Evolutionary conservation across 2,113 vertebrate genomes (phyloP).

Genomic region (Nerophis ophidion): DNA sequence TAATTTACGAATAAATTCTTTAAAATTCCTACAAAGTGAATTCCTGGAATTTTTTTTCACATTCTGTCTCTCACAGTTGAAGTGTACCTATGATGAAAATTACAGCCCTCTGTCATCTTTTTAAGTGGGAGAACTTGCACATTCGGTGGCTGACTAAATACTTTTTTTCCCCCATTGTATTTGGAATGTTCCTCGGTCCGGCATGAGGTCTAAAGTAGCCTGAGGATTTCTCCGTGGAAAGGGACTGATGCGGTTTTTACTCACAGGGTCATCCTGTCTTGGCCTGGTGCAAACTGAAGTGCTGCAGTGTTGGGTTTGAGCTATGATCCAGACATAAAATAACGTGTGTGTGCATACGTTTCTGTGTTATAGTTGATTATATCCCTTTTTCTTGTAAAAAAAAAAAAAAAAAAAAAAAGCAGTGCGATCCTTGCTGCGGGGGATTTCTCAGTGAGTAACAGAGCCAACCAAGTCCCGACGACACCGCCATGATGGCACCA

Average conservation of each 20-base stretch:
- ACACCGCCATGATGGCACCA: conserved; percentile 5
- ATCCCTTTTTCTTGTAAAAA: conserved; percentile 23
- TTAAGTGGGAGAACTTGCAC: no score
- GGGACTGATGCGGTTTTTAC: conserved; percentile 24
- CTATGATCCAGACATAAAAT: conserved; percentile 2
- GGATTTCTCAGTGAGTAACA: conserved; percentile 14
- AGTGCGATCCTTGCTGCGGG: conserved; percentile 34
- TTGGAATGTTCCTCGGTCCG: conserved; percentile 13
- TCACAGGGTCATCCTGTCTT: conserved; percentile 19
- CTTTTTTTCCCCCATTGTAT: no score
- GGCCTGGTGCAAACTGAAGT: conserved; percentile 28
- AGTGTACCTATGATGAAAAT: no score
- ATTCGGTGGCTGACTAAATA: no score
- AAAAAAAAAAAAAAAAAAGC: no score
- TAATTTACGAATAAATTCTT: no score
- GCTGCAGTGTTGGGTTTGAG: conserved; percentile 17
- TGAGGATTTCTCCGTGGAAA: conserved; percentile 29
- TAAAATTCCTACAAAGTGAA: no score
- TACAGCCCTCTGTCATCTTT: no score
- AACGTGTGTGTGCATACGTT: conserved; percentile 1
- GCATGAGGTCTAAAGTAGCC: conserved; percentile 33
- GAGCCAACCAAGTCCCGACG: conserved; percentile 23
- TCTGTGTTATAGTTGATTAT: conserved; percentile 20
- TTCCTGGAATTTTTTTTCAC: no score
- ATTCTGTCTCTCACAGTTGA: no score